phyloP scores from a whole-genome alignment of 1,140 invertebrate species.

The Laupala kohalensis region DNA sequence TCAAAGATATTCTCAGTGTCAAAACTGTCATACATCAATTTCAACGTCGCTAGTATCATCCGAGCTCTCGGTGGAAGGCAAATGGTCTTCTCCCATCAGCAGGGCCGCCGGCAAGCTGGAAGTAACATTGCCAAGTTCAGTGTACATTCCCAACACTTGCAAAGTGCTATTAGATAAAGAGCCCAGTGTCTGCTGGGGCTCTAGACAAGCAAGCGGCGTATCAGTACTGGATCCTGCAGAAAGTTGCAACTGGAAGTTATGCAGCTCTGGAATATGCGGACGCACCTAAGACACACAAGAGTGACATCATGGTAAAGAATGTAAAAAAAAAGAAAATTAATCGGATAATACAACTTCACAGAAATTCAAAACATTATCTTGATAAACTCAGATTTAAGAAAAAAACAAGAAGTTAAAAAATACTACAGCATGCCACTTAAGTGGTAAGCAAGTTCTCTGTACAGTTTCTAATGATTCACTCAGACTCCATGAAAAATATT shows the following conservation, averaged over 20 bases:
- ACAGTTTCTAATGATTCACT: too few species aligned
- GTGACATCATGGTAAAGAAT: too few species aligned
- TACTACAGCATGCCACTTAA: too few species aligned
- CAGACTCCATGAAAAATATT: too few species aligned
- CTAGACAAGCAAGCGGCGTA: conserved; percentile 26
- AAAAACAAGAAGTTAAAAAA: too few species aligned
- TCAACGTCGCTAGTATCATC: conserved; percentile 34
- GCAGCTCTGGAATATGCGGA: conserved; percentile 46
- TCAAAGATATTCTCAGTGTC: neutral
- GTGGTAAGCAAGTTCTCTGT: too few species aligned
- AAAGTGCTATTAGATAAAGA: conserved; percentile 31
- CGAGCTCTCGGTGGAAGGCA: conserved; percentile 33
- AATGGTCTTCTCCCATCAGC: conserved; percentile 33
- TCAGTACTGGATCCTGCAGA: conserved; percentile 28
- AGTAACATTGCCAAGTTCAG: conserved; percentile 32
- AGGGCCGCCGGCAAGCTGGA: conserved; percentile 33
- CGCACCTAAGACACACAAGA: conserved; percentile 33
- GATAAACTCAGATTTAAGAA: too few species aligned
- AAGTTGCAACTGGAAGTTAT: conserved; percentile 11
- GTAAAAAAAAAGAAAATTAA: too few species aligned
- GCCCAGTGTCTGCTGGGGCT: conserved; percentile 26
- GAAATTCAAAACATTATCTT: too few species aligned
- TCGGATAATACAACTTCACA: too few species aligned
- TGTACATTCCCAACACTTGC: conserved; percentile 34
- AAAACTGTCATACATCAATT: conserved; percentile 30